Percentiles rank a stretch among this genome's conserved stretches.
Evolutionary conservation across 2,888 invertebrate genomes (phyloP).

Genomic region (Dichetophora obliterata): DNA sequence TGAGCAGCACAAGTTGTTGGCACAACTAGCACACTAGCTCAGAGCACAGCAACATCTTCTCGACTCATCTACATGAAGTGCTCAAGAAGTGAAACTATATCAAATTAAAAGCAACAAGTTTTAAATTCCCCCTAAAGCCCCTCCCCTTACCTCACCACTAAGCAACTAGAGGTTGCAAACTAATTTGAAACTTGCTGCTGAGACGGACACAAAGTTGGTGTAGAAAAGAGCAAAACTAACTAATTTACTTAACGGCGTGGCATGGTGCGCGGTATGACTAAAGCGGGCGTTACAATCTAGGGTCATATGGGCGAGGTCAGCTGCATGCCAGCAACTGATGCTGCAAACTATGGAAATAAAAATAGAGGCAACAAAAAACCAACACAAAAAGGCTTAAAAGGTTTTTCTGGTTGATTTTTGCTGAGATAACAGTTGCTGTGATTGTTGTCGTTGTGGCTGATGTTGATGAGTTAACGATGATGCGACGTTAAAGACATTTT

Average conservation of each 20-base stretch:
- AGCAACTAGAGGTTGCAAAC: conserved; percentile 16
- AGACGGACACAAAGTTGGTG: not conserved
- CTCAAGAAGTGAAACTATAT: conserved; percentile 22
- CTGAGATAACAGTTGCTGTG: not conserved
- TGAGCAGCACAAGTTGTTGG: not conserved
- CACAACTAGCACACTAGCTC: not conserved
- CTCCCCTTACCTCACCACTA: not conserved
- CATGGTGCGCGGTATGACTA: conserved; percentile 39
- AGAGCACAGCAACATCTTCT: not conserved
- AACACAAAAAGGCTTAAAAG: conserved; percentile 21
- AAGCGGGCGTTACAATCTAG: conserved; percentile 61
- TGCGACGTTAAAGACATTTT: conserved; percentile 22
- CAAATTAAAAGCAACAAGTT: conserved; percentile 37
- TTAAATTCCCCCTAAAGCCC: not conserved
- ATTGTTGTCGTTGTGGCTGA: not conserved
- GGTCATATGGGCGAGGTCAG: conserved; percentile 60
- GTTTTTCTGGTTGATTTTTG: conserved; percentile 32
- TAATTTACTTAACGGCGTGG: conserved; percentile 35
- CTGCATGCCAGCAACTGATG: conserved; percentile 50
- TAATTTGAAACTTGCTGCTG: conserved; percentile 32
- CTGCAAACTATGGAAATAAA: not conserved
- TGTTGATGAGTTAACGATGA: conserved; percentile 18
- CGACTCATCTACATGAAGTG: not conserved
- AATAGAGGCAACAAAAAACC: not conserved
- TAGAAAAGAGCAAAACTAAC: conserved; percentile 19